Percentiles rank a stretch among this genome's conserved stretches.
Conservation (phyloP, 2,888 invertebrate genomes). For the Pollenia amentaria region DNA sequence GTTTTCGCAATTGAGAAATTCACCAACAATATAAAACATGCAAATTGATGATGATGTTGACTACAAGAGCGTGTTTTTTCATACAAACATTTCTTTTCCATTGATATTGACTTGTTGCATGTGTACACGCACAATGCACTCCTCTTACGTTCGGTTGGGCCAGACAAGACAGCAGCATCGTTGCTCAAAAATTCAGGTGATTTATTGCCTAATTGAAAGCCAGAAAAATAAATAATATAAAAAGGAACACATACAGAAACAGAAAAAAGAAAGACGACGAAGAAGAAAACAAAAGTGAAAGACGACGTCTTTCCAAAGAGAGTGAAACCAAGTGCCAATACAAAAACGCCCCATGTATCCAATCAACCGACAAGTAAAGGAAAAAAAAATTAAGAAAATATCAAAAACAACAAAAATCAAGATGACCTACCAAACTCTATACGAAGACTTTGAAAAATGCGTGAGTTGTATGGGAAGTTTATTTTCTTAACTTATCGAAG, state of each 20-base stretch:
- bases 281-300: constrained; percentile 75
- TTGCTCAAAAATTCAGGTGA: constrained; percentile 50
- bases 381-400: constrained; percentile 22
- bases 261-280: constrained; percentile 41
- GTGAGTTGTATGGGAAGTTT: constrained; percentile 24
- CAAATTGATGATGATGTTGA: constrained; percentile 49
- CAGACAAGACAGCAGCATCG: neutral
- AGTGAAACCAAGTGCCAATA: constrained; percentile 78
- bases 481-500: neutral
- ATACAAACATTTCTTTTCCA: constrained; percentile 37
- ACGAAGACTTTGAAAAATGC: constrained; percentile 6
- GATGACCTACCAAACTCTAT: constrained; percentile 54
- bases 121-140: constrained; percentile 59
- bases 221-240: constrained; percentile 31
- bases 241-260: constrained; percentile 36
- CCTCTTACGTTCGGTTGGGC: neutral
- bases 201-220: constrained; percentile 71
- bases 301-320: constrained; percentile 73
- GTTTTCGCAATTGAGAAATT: constrained; percentile 40
- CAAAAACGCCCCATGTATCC: constrained; percentile 61
- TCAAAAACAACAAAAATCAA: constrained; percentile 16
- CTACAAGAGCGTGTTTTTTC: constrained; percentile 21
- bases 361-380: constrained; percentile 48
- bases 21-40: constrained; percentile 48
- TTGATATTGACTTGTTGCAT: constrained; percentile 61